Evolutionary conservation across 2,797 vertebrate genomes (phyloP).

Genomic region (Oryzias sinensis): DNA sequence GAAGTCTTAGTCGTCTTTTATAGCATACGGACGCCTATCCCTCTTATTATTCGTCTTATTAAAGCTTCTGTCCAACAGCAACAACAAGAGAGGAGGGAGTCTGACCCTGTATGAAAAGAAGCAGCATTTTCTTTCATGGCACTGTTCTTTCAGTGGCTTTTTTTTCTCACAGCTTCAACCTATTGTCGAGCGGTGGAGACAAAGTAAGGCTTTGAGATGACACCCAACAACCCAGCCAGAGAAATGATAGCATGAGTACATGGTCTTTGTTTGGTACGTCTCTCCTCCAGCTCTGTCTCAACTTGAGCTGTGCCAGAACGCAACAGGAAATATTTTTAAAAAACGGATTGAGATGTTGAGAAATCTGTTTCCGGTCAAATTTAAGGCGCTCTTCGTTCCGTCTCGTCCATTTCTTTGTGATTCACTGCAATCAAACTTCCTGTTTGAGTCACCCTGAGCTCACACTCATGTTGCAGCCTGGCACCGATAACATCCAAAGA

Average conservation of each 20-base stretch:
- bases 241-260: slow-evolving; percentile 23
- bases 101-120: slow-evolving; percentile 55
- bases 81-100: slow-evolving; percentile 31
- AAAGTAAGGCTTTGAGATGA: slow-evolving; percentile 55
- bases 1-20: slow-evolving; percentile 51
- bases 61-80: slow-evolving; percentile 32
- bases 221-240: slow-evolving; percentile 52
- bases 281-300: slow-evolving; percentile 1
- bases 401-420: slow-evolving; percentile 9
- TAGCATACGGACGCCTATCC: slow-evolving; percentile 37
- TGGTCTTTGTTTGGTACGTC: slow-evolving; percentile 18
- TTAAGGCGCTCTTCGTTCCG: neutral
- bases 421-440: slow-evolving; percentile 20
- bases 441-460: slow-evolving; percentile 8
- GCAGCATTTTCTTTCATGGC: slow-evolving; percentile 42
- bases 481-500: slow-evolving; percentile 31
- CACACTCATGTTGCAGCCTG: slow-evolving; percentile 24
- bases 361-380: too few species aligned
- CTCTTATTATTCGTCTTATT: slow-evolving; percentile 52
- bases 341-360: too few species aligned
- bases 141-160: slow-evolving; percentile 35
- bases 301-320: slow-evolving; percentile 13
- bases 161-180: slow-evolving; percentile 42
- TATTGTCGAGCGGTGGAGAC: slow-evolving; percentile 50
- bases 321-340: neutral